Evolutionary conservation across 2,113 vertebrate genomes (phyloP).

Genomic region (Miniopterus natalensis): DNA sequence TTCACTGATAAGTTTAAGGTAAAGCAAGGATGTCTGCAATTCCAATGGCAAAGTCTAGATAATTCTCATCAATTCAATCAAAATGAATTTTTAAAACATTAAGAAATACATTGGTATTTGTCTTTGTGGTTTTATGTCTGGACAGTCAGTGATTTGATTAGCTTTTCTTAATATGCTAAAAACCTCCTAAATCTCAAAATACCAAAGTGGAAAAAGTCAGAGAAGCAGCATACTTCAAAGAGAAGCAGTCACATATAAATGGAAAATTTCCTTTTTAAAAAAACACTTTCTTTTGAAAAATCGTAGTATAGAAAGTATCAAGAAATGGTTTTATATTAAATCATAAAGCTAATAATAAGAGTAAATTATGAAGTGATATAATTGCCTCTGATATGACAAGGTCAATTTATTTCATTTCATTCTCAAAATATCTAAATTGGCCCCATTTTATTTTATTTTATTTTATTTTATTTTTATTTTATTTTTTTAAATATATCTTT

Average conservation of each 20-base stretch:
- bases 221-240: background rate
- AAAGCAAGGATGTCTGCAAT: background rate
- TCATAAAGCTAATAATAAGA: slow-evolving; percentile 4
- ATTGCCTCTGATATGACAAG: background rate
- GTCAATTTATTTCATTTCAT: background rate
- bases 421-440: background rate
- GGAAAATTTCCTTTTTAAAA: background rate
- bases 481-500: too few species aligned
- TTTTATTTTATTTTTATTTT: too few species aligned
- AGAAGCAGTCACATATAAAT: background rate
- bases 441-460: background rate
- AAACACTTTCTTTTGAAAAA: background rate
- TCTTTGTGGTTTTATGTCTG: background rate
- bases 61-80: background rate
- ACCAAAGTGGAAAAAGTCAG: background rate
- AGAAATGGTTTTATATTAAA: background rate
- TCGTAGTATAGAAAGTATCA: background rate
- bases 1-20: background rate
- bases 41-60: background rate
- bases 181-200: background rate
- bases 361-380: background rate
- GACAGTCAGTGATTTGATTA: background rate
- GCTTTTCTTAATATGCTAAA: background rate
- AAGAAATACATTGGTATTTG: background rate
- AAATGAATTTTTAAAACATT: background rate